Evolutionary conservation across 2,888 invertebrate species (phyloP), one percentile per base, ranked within the genome.

Genomic region (Hemithea aestivaria): DNA sequence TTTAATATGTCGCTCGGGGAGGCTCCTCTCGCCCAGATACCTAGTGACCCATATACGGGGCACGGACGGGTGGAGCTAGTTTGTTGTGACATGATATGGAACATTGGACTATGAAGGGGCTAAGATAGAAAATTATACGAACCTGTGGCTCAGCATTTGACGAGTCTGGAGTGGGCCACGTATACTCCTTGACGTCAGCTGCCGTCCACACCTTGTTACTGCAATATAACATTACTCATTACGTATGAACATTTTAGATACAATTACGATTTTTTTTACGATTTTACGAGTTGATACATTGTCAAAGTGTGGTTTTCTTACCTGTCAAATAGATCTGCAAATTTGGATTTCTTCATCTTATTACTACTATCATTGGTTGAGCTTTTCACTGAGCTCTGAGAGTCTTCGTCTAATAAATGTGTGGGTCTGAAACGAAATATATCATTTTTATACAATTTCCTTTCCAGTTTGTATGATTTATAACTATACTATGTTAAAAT

Each of bases 171-270:
- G 90, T 89, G 4, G 96, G 96, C 98, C 98, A 98, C 62, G 93
- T 94, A 70, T 98, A 98, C 73, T 98, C 98, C 42, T 95, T 96
- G 34, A 98, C 91, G 71, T 95, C 94, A 35, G 95, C 94, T 8
- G 96, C 96, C 10, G 94, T 93, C 66, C 93, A 92, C 28, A 89
- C 87, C 62, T 89, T 89, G 58, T 75, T 84, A 61, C 87, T 87
- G 70, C 7, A 74, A 51, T 10, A 38, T 23, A 12, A 24, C 20
- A 40, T 35, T 7, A 26, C n/a, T n/a, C n/a, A n/a, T n/a, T n/a
- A n/a, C n/a, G n/a, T n/a, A n/a, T n/a, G n/a, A n/a, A n/a, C n/a
- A n/a, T n/a, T n/a, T n/a, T n/a, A n/a, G n/a, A n/a, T n/a, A n/a
- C n/a, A n/a, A n/a, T n/a, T n/a, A n/a, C n/a, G n/a, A n/a, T n/a